Evolutionary conservation across 2,888 invertebrate genomes (phyloP), one percentile per base, ranked within the genome.

Genomic region (Eupithecia inturbata): DNA sequence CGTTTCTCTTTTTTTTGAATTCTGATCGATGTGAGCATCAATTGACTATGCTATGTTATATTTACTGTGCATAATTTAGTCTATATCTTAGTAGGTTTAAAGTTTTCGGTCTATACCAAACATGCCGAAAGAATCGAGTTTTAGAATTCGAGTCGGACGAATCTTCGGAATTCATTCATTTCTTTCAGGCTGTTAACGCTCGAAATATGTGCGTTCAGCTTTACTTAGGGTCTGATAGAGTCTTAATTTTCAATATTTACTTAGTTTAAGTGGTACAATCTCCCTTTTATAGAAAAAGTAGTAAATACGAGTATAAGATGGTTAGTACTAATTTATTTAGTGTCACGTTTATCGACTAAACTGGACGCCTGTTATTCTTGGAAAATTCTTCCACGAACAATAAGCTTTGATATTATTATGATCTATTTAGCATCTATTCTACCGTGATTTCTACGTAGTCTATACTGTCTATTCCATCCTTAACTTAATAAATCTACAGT

Each of bases 1-100:
- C 72, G 63, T 75, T 72, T 70, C 67, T 75, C 70, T 75, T 75
- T 72, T 76, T 68, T 74, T 74, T 41, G 45, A 26, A 60, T 62
- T 36, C 22, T 73, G 68, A 70, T 68, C 31, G 62, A 69, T 70
- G 68, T 66, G 19, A 22, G 22, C 10, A 49, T 62, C 22, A 60
- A 26, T 53, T 63, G 63, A 69, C 14, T 28, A 14, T 14, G 4
- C 10, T 28, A 26, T 60, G 5, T 5, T 16, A 28, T 60, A 49
- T 49, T 49, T 9, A 45, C 19, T 45, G 45, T 45, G n/a, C 1
- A 9, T 9, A 3, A 49, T 49, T 49, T 1, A 9, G n/a, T 49
- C n/a, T 49, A 49, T 49, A 3, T 45, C 49, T 49, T n/a, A 9
- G n/a, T 49, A n/a, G 7, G n/a, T 49, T 49, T 49, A 7, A n/a